phyloP scores from a whole-genome alignment of 2,113 vertebrate genomes.

The Spea bombifrons region DNA sequence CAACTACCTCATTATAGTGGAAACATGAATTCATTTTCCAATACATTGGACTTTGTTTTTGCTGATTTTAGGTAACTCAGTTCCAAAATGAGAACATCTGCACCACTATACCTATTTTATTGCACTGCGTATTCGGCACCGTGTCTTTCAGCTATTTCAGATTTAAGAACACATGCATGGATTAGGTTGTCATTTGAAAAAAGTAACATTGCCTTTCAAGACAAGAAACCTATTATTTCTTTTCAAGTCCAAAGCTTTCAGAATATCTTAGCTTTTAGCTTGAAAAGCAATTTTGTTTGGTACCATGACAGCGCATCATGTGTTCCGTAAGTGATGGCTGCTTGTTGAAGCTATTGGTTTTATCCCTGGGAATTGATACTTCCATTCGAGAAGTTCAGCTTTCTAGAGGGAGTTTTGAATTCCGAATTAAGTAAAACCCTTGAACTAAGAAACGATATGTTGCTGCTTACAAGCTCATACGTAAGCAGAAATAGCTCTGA shows the following conservation, averaged over 20 bases:
- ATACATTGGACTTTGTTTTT: neutral
- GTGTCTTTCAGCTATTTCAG: slow-evolving; percentile 10
- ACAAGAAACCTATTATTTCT: slow-evolving; percentile 3
- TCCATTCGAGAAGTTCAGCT: neutral
- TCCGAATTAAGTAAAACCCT: neutral
- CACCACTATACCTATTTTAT: neutral
- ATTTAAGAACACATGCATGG: slow-evolving; percentile 23
- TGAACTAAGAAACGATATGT: slow-evolving; percentile 23
- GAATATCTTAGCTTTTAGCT: slow-evolving; percentile 18
- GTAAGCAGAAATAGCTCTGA: slow-evolving; percentile 1
- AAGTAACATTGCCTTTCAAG: slow-evolving; percentile 39
- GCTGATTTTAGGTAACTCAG: neutral
- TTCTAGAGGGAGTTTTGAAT: slow-evolving; percentile 15
- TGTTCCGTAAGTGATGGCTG: slow-evolving; percentile 25
- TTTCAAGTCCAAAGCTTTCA: slow-evolving; percentile 17
- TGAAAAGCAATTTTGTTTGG: neutral
- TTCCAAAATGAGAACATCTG: neutral
- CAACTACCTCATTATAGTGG: too few species aligned
- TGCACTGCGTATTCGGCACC: neutral
- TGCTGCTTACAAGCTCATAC: neutral
- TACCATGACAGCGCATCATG: slow-evolving; percentile 25
- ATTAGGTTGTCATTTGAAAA: slow-evolving; percentile 8
- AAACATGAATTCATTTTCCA: too few species aligned
- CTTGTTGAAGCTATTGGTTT: neutral
- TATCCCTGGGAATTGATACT: neutral